These are phyloP conservation scores for Homalodisca vitripennis DNA, from an alignment of 1,140 invertebrate genomes.

Conservation along the genomic window DNA sequence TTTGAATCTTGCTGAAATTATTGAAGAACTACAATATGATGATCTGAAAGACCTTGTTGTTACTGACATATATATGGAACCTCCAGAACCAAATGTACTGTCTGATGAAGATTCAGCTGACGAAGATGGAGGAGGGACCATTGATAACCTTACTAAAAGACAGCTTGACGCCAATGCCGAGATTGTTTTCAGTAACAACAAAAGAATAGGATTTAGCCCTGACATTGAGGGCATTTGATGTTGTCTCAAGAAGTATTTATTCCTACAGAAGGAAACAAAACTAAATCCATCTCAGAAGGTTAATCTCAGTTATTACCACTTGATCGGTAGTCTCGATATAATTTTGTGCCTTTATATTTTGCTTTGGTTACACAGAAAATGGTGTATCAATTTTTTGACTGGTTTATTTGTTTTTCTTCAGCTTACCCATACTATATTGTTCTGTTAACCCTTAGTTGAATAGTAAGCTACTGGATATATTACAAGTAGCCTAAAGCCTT, in stretches of 20 bases:
- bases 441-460: too few relatives aligned
- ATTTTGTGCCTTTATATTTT: not conserved
- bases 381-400: not conserved
- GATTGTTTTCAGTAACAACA: conserved; percentile 31
- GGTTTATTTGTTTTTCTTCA: not conserved
- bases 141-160: conserved; percentile 37
- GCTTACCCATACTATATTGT: not conserved
- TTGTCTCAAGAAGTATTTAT: too few relatives aligned
- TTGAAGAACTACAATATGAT: too few relatives aligned
- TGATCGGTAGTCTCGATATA: not conserved
- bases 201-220: conserved; percentile 15
- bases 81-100: too few relatives aligned
- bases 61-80: too few relatives aligned
- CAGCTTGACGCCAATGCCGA: conserved; percentile 35
- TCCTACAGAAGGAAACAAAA: too few relatives aligned
- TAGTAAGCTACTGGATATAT: too few relatives aligned
- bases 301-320: not conserved
- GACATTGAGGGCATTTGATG: conserved; percentile 26
- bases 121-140: too few relatives aligned
- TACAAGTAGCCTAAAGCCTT: too few relatives aligned
- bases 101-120: too few relatives aligned
- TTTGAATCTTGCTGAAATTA: too few relatives aligned
- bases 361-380: not conserved
- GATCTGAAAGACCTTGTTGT: too few relatives aligned
- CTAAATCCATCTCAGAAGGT: not conserved